Percentiles rank a stretch among this genome's conserved stretches.
These are phyloP conservation scores for Progne subis DNA, from an alignment of 2,113 vertebrate species.

Conservation along the genomic window DNA sequence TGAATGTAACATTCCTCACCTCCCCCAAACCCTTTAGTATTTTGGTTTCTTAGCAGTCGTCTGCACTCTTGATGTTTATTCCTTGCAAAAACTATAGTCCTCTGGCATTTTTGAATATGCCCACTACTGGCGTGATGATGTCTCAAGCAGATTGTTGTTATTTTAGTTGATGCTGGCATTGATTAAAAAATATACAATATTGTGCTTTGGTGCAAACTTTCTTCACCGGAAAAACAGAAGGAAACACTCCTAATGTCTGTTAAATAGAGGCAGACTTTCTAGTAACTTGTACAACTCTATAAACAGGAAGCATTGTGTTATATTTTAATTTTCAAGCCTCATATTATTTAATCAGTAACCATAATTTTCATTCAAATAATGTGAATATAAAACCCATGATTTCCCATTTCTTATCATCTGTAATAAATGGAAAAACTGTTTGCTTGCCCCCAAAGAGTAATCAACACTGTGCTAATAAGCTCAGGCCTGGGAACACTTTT, in stretches of 20 bases:
- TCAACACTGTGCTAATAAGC: slow-evolving; percentile 70
- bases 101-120: neutral
- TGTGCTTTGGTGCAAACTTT: neutral
- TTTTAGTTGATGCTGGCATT: neutral
- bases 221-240: neutral
- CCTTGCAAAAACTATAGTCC: neutral
- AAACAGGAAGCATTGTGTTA: slow-evolving; percentile 14
- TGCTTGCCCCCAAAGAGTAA: slow-evolving; percentile 64
- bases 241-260: neutral
- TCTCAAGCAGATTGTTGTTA: neutral
- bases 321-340: slow-evolving; percentile 50
- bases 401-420: slow-evolving; percentile 54
- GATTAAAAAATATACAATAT: neutral
- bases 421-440: slow-evolving; percentile 53
- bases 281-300: neutral
- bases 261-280: neutral
- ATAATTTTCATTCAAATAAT: slow-evolving; percentile 55
- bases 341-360: slow-evolving; percentile 61
- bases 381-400: slow-evolving; percentile 24
- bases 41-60: neutral
- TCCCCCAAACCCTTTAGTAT: neutral
- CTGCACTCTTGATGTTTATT: neutral
- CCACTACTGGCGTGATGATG: neutral
- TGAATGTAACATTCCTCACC: rapidly evolving
- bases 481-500: slow-evolving; percentile 58